Base-by-base conservation (phyloP, 2,888 invertebrate genomes). In the Pristionchus arcanus region DNA sequence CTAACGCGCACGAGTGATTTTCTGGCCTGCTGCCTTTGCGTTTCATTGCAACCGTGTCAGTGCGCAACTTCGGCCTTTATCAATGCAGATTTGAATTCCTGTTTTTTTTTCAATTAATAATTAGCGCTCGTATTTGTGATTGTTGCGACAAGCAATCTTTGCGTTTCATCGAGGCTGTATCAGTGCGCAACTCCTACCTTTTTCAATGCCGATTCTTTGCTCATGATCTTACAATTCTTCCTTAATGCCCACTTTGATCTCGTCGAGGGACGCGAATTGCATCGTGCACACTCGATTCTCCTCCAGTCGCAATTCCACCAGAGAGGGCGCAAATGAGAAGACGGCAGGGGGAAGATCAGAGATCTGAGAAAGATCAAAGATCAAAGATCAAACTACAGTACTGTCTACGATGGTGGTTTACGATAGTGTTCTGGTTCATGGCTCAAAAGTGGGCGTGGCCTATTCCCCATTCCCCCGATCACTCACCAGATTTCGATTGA, bases 401-500 rank as follows among this genome's bases (percentile, higher is more conserved):
- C 55, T 13, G 11, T 31, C 55, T 13, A 28, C 25, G 55, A 49
- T 83, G 89, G 90, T 37, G 15, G 13, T 7, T 13, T 37, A 37
- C 71, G 0, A 31, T 21, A 19, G 21, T 34, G 16, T 25, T 1
- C 13, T n/a, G n/a, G n/a, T n/a, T n/a, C n/a, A 25, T 7, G 9
- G 42, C 42, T n/a, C n/a, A n/a, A 49, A 49, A 49, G 42, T 49
- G 42, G 42, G 42, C 42, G 42, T 49, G 42, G 42, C 42, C 42
- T 49, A 13, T 21, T n/a, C 42, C 19, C 19, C 21, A 21, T 25
- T 25, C 42, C 19, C 77, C 34, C 19, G 0, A 11, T 42, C 25
- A 89, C 91, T 63, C 74, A 94, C 94, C 91, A 90, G 97, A 96
- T 98, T 98, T 94, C 96, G 96, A 92, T 97, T 97, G 90, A 98